phyloP scores from a whole-genome alignment of 2,888 invertebrate species.

The Drosophila aldrichi region DNA sequence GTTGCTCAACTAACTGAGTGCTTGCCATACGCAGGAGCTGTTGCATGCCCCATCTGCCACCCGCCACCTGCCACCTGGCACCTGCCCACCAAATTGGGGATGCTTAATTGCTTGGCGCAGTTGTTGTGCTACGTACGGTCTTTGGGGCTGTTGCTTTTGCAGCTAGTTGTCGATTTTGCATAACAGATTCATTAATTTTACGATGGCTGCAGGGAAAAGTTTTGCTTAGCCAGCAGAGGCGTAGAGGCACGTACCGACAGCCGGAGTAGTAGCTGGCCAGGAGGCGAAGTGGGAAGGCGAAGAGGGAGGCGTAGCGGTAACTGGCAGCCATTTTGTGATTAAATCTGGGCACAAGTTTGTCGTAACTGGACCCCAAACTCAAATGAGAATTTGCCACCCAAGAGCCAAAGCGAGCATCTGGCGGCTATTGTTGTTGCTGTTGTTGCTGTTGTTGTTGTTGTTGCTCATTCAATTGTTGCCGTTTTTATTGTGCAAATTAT shows the following conservation, averaged over 20 bases:
- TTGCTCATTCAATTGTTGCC: constrained; percentile 67
- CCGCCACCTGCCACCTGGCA: too few species aligned
- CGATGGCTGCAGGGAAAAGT: constrained; percentile 44
- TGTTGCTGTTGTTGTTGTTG: constrained; percentile 23
- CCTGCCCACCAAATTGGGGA: constrained; percentile 13
- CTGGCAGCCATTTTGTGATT: constrained; percentile 63
- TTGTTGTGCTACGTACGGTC: constrained; percentile 25
- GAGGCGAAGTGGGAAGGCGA: too few species aligned
- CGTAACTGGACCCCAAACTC: constrained; percentile 35
- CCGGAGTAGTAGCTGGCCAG: background rate
- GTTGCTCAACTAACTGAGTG: constrained; percentile 43
- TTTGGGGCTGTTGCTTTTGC: constrained; percentile 28
- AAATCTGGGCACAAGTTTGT: constrained; percentile 64
- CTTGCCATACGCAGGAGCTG: constrained; percentile 6
- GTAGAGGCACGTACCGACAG: constrained; percentile 38
- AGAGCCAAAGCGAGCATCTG: constrained; percentile 37
- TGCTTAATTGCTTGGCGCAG: constrained; percentile 56
- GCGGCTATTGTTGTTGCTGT: constrained; percentile 14
- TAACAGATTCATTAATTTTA: constrained; percentile 78
- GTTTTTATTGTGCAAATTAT: constrained; percentile 80
- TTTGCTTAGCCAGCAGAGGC: constrained; percentile 56
- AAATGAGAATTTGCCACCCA: constrained; percentile 18
- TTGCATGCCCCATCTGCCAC: constrained; percentile 31
- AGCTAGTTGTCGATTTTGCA: constrained; percentile 74
- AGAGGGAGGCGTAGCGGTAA: too few species aligned